phyloP scores from a whole-genome alignment of 2,797 vertebrate species.

The Kryptolebias ocellatus region DNA sequence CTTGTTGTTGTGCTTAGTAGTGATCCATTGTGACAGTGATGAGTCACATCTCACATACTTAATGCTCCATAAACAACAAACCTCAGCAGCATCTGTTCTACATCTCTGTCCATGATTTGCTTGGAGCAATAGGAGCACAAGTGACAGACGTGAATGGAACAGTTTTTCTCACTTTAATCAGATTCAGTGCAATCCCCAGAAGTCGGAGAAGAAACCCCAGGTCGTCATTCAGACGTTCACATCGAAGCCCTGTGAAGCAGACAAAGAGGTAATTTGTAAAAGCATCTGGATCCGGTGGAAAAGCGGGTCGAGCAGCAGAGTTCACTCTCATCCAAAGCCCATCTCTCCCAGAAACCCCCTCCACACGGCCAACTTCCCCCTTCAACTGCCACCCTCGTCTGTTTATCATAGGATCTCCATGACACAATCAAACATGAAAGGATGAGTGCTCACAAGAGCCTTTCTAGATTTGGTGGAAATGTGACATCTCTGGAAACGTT shows the following conservation, averaged over 20 bases:
- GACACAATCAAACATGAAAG: conserved; percentile 89
- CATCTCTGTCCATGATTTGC: conserved; percentile 61
- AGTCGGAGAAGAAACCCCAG: conserved; percentile 66
- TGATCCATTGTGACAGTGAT: conserved; percentile 48
- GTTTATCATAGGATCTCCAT: conserved; percentile 87
- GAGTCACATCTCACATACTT: conserved; percentile 56
- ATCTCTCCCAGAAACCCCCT: conserved; percentile 38
- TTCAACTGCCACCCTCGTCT: conserved; percentile 77
- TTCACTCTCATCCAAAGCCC: conserved; percentile 63
- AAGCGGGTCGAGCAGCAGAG: conserved; percentile 45
- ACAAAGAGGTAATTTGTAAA: conserved; percentile 81
- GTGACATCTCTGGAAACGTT: conserved; percentile 88
- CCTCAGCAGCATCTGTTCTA: conserved; percentile 74
- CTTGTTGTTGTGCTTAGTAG: conserved; percentile 59
- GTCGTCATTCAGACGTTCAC: conserved; percentile 75
- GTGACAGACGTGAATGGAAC: conserved; percentile 55
- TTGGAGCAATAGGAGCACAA: conserved; percentile 57
- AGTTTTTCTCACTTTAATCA: conserved; percentile 73
- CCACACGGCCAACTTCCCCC: conserved; percentile 47
- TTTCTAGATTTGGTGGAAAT: conserved; percentile 85
- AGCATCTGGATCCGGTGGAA: conserved; percentile 83
- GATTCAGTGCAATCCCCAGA: conserved; percentile 76
- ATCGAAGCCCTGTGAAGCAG: conserved; percentile 72
- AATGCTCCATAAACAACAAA: conserved; percentile 64
- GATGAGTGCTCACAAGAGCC: conserved; percentile 82